A percentile compares a stretch with the other conserved stretches of the same genome.
Evolutionary conservation across 2,888 invertebrate species (phyloP).

Genomic region (Teleiodes luculella): DNA sequence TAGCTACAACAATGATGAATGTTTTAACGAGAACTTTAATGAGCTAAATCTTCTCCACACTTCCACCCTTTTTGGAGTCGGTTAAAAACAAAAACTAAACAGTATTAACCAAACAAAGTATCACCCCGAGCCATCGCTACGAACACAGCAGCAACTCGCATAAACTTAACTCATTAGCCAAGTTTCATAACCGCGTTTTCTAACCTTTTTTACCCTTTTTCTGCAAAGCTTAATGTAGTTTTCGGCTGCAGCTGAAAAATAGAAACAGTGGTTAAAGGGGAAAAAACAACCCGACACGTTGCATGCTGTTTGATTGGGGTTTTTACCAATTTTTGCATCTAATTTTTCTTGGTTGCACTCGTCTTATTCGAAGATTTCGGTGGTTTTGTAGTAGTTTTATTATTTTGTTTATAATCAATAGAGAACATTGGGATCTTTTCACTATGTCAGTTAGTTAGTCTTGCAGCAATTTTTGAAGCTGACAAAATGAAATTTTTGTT

Average conservation of each 20-base stretch:
- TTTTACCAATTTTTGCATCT: conserved; percentile 8
- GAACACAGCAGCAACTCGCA: not conserved
- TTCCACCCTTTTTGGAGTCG: not conserved
- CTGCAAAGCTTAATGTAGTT: conserved; percentile 13
- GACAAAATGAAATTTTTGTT: too few species aligned
- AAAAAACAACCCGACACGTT: conserved; percentile 8
- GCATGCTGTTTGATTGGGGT: conserved; percentile 16
- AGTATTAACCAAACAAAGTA: not conserved
- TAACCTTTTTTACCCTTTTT: conserved; percentile 1
- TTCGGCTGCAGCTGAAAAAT: conserved; percentile 3
- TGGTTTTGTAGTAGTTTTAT: too few species aligned
- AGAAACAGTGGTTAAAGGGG: not conserved
- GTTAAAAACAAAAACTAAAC: not conserved
- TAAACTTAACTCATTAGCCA: conserved; percentile 15
- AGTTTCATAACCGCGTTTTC: conserved; percentile 7
- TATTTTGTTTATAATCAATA: too few species aligned
- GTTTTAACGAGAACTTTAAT: too few species aligned
- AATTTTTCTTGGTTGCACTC: not conserved
- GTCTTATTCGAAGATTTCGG: not conserved
- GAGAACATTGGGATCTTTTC: too few species aligned
- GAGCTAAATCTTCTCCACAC: too few species aligned
- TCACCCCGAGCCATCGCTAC: not conserved
- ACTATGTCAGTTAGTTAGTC: too few species aligned
- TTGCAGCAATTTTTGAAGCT: too few species aligned
- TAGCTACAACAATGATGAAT: too few species aligned